These are phyloP conservation scores for Drosophila mercatorum DNA, from an alignment of 2,888 invertebrate genomes.

Conservation along the genomic window DNA sequence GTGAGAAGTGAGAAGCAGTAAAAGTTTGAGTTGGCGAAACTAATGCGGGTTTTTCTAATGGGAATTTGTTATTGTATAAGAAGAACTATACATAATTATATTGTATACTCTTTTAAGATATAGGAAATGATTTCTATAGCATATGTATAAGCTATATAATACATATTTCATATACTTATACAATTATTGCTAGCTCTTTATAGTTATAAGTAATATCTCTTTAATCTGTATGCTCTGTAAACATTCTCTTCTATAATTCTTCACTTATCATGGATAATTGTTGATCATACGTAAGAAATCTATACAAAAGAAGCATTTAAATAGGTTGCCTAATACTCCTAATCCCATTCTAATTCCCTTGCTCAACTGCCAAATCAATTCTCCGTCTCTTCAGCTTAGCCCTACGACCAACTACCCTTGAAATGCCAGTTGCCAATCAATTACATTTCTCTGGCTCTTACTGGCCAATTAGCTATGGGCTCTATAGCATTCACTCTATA, in stretches of 20 bases:
- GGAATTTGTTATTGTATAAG: background rate
- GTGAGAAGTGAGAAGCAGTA: background rate
- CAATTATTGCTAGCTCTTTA: too few relatives aligned
- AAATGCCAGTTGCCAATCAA: background rate
- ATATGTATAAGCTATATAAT: too few relatives aligned
- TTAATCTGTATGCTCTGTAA: background rate
- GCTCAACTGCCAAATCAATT: background rate
- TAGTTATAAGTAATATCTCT: too few relatives aligned
- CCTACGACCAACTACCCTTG: background rate
- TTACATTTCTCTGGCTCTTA: background rate
- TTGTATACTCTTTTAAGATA: background rate
- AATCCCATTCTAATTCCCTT: background rate
- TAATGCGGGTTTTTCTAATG: background rate
- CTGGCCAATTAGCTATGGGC: conserved; percentile 27
- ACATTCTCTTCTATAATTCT: too few relatives aligned
- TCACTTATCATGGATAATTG: too few relatives aligned
- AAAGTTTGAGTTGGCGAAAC: background rate
- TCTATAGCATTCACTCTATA: too few relatives aligned
- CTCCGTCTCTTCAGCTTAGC: background rate
- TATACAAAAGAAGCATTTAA: background rate
- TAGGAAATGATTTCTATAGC: background rate
- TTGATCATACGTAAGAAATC: background rate
- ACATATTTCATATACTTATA: too few relatives aligned
- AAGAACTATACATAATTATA: background rate
- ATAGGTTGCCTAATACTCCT: background rate